Conservation (phyloP, 2,888 invertebrate genomes). For the Oligia latruncula region DNA sequence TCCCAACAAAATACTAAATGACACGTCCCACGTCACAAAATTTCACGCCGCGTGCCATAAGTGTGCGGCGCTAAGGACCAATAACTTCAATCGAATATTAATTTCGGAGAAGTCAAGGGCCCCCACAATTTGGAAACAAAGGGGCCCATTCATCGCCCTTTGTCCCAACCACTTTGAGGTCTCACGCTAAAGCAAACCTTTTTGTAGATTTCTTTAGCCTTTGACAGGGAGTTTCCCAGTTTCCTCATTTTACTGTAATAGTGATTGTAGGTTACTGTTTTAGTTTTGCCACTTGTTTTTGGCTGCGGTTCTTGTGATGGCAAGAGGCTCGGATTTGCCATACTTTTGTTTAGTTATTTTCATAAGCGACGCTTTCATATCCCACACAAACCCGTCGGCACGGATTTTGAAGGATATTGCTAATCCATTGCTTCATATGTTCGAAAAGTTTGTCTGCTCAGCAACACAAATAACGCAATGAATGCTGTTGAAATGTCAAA, state of each 20-base stretch:
- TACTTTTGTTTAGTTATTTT: background rate
- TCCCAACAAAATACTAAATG: constrained; percentile 24
- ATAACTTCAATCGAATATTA: constrained; percentile 80
- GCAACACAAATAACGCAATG: too few species aligned
- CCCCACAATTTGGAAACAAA: constrained; percentile 80
- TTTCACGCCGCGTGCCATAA: constrained; percentile 40
- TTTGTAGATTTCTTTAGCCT: constrained; percentile 78
- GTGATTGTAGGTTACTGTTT: constrained; percentile 63
- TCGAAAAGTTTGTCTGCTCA: too few species aligned
- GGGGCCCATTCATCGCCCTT: constrained; percentile 72
- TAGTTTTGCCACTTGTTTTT: constrained; percentile 32
- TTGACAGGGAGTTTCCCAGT: constrained; percentile 72
- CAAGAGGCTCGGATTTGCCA: background rate
- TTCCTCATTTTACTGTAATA: constrained; percentile 74
- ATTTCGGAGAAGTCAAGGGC: constrained; percentile 74
- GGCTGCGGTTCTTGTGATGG: background rate
- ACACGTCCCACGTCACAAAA: constrained; percentile 14
- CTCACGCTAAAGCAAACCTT: constrained; percentile 71
- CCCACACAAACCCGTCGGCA: background rate
- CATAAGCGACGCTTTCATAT: background rate
- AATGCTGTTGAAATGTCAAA: too few species aligned
- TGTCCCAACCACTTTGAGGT: constrained; percentile 75
- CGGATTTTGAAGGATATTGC: too few species aligned
- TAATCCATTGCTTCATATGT: too few species aligned
- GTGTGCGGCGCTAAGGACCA: constrained; percentile 52